Base-by-base conservation (phyloP, 2,113 vertebrate genomes). In the Menidia beryllina region DNA sequence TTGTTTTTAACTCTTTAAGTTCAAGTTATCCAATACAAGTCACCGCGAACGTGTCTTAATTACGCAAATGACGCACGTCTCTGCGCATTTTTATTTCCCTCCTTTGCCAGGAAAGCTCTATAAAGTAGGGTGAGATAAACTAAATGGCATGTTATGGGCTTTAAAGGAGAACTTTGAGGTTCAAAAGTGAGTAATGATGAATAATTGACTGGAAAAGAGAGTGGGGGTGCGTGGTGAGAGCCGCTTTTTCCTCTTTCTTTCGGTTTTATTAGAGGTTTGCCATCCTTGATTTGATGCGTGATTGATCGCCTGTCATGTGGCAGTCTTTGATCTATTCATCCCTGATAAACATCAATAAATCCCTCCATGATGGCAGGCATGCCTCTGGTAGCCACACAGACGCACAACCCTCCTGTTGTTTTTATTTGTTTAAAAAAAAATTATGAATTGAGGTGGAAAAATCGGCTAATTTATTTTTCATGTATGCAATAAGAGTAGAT, bases 251-350 rank as follows among this genome's bases (percentile, higher is more conserved):
- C 50, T 65, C 62, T 84, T 78, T 81, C 77, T 83, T 79, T 89
- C 88, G 84, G 71, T 91, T 93, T 92, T 93, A 93, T 93, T 91
- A 90, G 91, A 92, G 92, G 86, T 91, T 92, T 93, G 93, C 92
- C 93, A 90, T 91, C 86, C 89, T 93, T 91, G 91, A 93, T 94
- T 93, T 94, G 93, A 94, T 92, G 89, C 89, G 81, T 94, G 93
- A 94, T 94, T 94, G 93, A 94, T 94, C 91, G 91, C 62, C 89
- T 92, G 91, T 94, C 93, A 93, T 85, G 91, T 92, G 91, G 85
- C 88, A 76, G 81, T 83, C 92, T 94, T 93, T 94, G 93, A 93
- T 94, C 93, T 92, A 88, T 92, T 93, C 91, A 93, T 91, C 86
- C 91, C 88, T 86, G 91, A 93, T 94, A 92, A 93, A 91, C 92